A percentile compares a stretch with the other conserved stretches of the same genome.
Conservation (phyloP, 2,113 vertebrate species). For the Dasyornis broadbenti region DNA sequence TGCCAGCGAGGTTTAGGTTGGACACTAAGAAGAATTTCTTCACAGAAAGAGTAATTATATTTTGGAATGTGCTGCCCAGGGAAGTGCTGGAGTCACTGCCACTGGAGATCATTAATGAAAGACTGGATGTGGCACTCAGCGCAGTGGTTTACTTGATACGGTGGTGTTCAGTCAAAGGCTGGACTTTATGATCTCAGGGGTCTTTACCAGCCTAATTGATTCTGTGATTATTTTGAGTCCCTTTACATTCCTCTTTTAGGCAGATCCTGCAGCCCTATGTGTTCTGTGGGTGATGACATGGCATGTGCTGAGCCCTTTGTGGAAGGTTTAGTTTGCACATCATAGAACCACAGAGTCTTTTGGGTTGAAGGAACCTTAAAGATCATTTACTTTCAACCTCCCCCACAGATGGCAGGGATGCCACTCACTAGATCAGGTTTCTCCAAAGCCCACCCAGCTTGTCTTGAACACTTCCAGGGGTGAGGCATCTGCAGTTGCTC, state of each 20-base stretch:
- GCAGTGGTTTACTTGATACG: not conserved
- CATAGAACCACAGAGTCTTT: not conserved
- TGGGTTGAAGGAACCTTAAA: not conserved
- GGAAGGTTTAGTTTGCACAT: not conserved
- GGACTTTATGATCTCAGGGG: not conserved
- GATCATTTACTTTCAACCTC: not conserved
- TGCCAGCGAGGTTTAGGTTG: not conserved
- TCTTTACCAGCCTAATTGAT: not conserved
- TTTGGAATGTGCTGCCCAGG: not conserved
- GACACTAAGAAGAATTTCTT: not conserved
- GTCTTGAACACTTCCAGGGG: not conserved
- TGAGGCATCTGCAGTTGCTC: not conserved
- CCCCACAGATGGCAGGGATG: not conserved
- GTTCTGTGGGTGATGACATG: not conserved
- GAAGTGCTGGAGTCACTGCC: not conserved
- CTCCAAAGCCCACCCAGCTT: not conserved
- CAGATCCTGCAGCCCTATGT: not conserved
- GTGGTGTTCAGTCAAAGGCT: not conserved
- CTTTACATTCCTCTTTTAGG: not conserved
- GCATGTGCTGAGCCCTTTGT: not conserved
- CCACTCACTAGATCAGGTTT: not conserved
- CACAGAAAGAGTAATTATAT: not conserved
- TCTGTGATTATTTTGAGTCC: not conserved
- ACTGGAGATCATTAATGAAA: not conserved
- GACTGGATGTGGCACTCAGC: not conserved